Evolutionary conservation across 2,888 invertebrate species (phyloP).

Genomic region (Platycheirus albimanus): DNA sequence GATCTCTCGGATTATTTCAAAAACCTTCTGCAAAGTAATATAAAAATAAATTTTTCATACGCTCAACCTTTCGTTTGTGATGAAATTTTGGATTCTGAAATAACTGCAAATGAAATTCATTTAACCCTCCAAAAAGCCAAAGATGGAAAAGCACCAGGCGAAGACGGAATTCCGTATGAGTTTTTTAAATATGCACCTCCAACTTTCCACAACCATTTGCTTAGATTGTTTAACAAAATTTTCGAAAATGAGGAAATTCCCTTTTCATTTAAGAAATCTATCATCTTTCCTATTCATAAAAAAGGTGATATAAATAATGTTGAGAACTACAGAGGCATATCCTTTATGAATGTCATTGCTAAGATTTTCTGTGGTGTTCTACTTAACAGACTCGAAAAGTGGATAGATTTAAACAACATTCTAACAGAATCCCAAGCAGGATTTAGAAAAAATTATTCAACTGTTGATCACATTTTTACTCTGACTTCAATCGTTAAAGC

Average conservation of each 20-base stretch:
- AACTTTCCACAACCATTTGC: constrained; percentile 21
- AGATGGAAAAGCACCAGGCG: too few species aligned
- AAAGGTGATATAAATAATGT: not conserved
- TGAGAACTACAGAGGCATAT: not conserved
- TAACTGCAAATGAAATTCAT: too few species aligned
- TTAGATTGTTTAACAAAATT: not conserved
- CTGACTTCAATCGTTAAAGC: not conserved
- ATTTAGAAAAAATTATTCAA: not conserved
- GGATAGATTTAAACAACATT: not conserved
- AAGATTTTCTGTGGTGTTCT: too few species aligned
- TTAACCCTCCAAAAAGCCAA: too few species aligned
- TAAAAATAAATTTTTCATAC: too few species aligned
- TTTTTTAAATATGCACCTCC: constrained; percentile 46
- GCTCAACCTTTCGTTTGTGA: too few species aligned
- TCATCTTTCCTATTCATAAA: not conserved
- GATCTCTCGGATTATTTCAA: too few species aligned
- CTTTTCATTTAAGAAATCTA: not conserved
- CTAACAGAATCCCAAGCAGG: not conserved
- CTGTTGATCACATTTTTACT: not conserved
- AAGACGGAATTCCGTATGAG: too few species aligned
- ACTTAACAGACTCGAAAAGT: too few species aligned
- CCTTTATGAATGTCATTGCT: not conserved
- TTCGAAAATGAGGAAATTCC: not conserved
- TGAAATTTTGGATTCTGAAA: too few species aligned
- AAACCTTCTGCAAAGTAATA: too few species aligned